Percentiles rank a stretch among this genome's conserved stretches.
Conservation (phyloP, 1,140 invertebrate species). For the Venustaconcha ellipsiformis region DNA sequence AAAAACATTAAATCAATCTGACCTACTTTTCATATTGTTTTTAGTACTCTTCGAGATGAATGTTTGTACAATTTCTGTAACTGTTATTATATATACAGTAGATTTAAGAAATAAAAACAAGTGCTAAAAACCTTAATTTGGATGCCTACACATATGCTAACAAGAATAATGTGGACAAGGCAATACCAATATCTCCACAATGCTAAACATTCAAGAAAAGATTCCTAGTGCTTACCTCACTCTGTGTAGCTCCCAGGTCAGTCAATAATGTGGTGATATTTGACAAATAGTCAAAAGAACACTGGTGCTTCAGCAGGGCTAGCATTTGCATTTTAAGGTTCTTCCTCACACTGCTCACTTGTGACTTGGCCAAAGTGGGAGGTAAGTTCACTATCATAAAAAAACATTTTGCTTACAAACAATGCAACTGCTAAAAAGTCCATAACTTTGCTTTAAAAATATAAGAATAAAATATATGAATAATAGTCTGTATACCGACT, state of each 20-base stretch:
- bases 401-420: conserved; percentile 3
- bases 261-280: conserved; percentile 87
- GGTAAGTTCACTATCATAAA: conserved; percentile 86
- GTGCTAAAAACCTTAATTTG: background rate
- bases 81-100: background rate
- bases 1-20: no score
- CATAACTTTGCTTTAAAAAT: background rate
- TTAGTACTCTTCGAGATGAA: background rate
- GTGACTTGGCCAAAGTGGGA: conserved; percentile 87
- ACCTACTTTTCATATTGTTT: no score
- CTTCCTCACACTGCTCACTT: conserved; percentile 77
- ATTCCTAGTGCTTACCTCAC: conserved; percentile 77
- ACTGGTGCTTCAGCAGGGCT: conserved; percentile 88
- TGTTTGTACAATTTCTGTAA: background rate
- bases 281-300: conserved; percentile 80
- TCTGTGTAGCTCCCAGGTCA: conserved; percentile 89
- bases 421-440: background rate
- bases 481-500: no score
- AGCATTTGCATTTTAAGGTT: conserved; percentile 91
- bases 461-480: no score
- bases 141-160: background rate
- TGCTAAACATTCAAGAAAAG: no score
- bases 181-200: background rate
- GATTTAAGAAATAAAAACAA: background rate
- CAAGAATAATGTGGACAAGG: background rate